Evolutionary conservation across 2,888 invertebrate species (phyloP), one percentile per base, ranked within the genome.

Genomic region (Ormyrus nitidulus): DNA sequence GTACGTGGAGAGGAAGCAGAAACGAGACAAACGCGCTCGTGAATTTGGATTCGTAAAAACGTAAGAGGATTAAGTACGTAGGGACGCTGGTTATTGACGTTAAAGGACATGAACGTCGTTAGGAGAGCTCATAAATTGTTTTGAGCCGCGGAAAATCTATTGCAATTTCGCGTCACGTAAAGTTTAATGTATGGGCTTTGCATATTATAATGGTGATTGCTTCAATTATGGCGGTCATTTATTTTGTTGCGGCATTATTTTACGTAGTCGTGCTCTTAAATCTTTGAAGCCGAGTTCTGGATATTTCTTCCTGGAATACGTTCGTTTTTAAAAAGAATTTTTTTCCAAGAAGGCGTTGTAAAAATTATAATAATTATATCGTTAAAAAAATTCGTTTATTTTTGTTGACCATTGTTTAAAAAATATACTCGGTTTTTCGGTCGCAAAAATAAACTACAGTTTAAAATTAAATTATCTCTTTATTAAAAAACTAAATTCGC

Each of bases 11-110:
- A 44, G 64, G 48, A 59, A 49, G 49, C n/a, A 58, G 48, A 59
- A 71, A 58, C 11, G 77, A 77, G 77, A 46, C 48, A 7, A 56
- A 7, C 53, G 56, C 68, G 56, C 48, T 6, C 69, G 19, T 69
- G 65, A 71, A 72, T 77, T 77, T 65, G 7, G 62, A 62, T 68
- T 68, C 13, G 34, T 53, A 54, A 58, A 68, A 58, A 53, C n/a
- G n/a, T 73, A 65, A 75, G 70, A 64, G 74, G 79, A 79, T 79
- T 79, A 75, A 70, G 13, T 10, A 44, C 61, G 62, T 13, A 48
- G 13, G 19, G 9, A 58, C 19, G 49, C 62, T 69, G 13, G 49
- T 70, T 69, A 70, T 74, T 48, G 56, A 53, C 19, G 59, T 69
- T 64, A 69, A 74, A 65, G 70, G 59, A 70, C 48, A 56, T 10